Evolutionary conservation across 2,888 invertebrate species (phyloP), one percentile per base, ranked within the genome.

Genomic region (Melanostoma scalare): DNA sequence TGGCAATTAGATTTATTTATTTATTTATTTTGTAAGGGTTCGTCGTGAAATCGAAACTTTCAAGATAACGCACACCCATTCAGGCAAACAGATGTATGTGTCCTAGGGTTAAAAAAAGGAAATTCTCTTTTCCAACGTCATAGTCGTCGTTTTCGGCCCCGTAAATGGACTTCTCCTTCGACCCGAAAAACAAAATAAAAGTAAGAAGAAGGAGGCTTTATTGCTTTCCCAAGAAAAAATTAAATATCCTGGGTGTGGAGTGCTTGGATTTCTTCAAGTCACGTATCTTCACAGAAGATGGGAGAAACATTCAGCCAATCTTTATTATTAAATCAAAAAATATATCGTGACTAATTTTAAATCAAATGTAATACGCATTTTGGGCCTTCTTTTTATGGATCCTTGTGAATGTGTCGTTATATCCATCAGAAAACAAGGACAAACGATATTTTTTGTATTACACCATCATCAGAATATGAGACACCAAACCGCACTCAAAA

Each of bases 181-280:
- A 6, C 30, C n/a, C 42, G 9, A 30, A 5, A 61, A 42, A 20
- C 20, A 2, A 31, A 48, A 48, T 9, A 2, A 6, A 9, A 6
- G 5, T 33, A 52, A 30, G 50, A 48, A 35, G 40, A 20, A 40
- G 44, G 30, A 31, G 20, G 55, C 30, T 35, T 55, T 69, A 76
- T 63, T 60, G 60, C 40, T 61, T 52, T 63, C 33, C 2, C 55
- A 30, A 20, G 20, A 20, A 20, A 20, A 73, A 73, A 74, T 74
- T 50, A 63, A 46, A 40, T 35, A 46, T 67, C 5, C 9, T 42
- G 74, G 63, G 79, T 79, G 79, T 61, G 73, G 53, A 67, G 72
- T 60, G 20, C 53, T 68, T 60, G 6, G 40, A 72, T 60, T 68
- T 42, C 9, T 1, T 40, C 58, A 63, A 80, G 80, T 80, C 80